A percentile compares a stretch with the other conserved stretches of the same genome.
phyloP scores from a whole-genome alignment of 2,797 vertebrate genomes.

The Harpagifer antarcticus region DNA sequence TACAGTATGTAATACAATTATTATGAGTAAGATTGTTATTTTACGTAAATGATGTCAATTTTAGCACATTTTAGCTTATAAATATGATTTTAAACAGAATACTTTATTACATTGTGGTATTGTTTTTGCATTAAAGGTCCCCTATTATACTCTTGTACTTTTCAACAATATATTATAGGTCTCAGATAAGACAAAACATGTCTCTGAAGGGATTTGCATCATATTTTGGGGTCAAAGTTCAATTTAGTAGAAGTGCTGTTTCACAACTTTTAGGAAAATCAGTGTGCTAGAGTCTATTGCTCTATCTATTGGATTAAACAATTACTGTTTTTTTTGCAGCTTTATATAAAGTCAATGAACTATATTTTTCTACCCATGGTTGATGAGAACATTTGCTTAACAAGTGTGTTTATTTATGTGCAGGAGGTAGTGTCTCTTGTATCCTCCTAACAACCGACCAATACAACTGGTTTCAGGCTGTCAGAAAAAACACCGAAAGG shows the following conservation, averaged over 20 bases:
- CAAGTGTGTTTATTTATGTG: conserved; percentile 9
- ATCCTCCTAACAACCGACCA: conserved; percentile 6
- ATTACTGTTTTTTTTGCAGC: neutral
- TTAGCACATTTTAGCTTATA: too few species aligned
- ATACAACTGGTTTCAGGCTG: conserved; percentile 48
- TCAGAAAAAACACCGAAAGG: conserved; percentile 70
- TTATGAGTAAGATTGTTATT: too few species aligned
- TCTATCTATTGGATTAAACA: neutral
- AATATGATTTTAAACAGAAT: too few species aligned
- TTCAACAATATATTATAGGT: too few species aligned
- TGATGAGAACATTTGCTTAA: neutral
- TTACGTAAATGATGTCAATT: too few species aligned
- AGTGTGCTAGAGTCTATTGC: neutral
- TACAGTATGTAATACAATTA: too few species aligned
- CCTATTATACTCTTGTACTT: too few species aligned
- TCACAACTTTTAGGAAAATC: neutral
- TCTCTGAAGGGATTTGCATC: neutral
- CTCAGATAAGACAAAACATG: too few species aligned
- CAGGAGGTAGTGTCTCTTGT: conserved; percentile 41
- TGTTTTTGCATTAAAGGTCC: too few species aligned
- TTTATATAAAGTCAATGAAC: neutral
- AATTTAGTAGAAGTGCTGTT: neutral
- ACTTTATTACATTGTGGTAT: too few species aligned
- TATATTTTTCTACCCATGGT: neutral
- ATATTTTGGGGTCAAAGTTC: neutral